A percentile compares a stretch with the other conserved stretches of the same genome.
Conservation (phyloP, 1,140 invertebrate species). For the Drosophila pectinifera region DNA sequence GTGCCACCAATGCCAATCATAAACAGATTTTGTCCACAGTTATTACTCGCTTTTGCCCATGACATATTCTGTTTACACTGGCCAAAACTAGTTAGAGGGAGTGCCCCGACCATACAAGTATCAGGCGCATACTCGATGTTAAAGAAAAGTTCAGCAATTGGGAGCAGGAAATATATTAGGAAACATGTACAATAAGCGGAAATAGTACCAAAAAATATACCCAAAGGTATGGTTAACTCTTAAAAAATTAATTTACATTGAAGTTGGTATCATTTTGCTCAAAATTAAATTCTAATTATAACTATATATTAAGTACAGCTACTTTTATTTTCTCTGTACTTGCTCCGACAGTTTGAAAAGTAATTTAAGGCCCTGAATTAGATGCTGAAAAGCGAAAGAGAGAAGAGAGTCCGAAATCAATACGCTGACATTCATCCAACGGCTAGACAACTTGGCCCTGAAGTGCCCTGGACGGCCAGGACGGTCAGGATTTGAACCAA, state of each 20-base stretch:
- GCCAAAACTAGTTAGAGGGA: not conserved
- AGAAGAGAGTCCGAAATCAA: slow-evolving; percentile 59
- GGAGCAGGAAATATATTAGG: no score
- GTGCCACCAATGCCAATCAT: slow-evolving; percentile 61
- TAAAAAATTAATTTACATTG: no score
- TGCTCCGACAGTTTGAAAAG: slow-evolving; percentile 57
- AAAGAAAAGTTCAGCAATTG: no score
- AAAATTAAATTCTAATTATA: no score
- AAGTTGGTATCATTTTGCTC: no score
- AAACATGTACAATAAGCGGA: no score
- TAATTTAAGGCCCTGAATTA: slow-evolving; percentile 64
- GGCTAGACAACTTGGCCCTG: slow-evolving; percentile 72
- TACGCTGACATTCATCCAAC: slow-evolving; percentile 70
- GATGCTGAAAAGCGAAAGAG: slow-evolving; percentile 31
- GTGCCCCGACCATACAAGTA: not conserved
- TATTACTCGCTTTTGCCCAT: slow-evolving; percentile 12
- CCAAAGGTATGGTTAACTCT: no score
- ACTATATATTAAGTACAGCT: not conserved
- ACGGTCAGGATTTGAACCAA: slow-evolving; percentile 53
- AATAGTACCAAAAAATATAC: no score
- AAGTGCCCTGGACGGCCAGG: slow-evolving; percentile 69
- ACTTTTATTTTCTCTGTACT: not conserved
- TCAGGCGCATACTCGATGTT: no score
- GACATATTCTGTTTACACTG: slow-evolving; percentile 13
- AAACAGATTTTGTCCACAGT: slow-evolving; percentile 48